These are phyloP conservation scores for Esperia sulphurella DNA, from an alignment of 2,888 invertebrate species.

Conservation along the genomic window DNA sequence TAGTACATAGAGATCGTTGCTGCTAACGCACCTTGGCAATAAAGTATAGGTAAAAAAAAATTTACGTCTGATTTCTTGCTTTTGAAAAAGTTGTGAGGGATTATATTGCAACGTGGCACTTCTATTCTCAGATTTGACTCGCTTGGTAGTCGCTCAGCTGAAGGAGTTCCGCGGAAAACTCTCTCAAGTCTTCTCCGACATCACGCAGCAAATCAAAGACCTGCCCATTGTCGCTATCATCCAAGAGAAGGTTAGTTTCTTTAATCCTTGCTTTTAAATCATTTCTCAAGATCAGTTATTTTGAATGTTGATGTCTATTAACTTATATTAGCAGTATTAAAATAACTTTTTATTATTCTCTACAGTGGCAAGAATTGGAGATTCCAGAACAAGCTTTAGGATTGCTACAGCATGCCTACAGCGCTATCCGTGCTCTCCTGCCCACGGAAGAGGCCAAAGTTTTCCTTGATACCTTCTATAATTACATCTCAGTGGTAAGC, in stretches of 20 bases:
- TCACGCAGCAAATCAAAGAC: conserved; percentile 60
- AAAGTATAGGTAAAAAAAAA: no score
- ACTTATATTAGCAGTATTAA: background rate
- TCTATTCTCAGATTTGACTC: conserved; percentile 58
- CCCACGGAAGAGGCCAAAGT: conserved; percentile 82
- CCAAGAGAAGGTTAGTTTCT: conserved; percentile 53
- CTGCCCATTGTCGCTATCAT: conserved; percentile 51
- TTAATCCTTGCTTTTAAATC: no score
- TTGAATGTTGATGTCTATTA: no score
- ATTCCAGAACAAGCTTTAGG: conserved; percentile 78
- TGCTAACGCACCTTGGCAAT: no score
- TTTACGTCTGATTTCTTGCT: no score
- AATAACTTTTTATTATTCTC: background rate
- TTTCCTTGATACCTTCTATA: conserved; percentile 78
- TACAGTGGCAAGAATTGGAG: conserved; percentile 63
- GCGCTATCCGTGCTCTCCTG: conserved; percentile 76
- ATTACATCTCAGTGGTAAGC: conserved; percentile 82
- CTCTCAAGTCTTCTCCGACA: conserved; percentile 41
- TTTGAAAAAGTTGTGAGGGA: no score
- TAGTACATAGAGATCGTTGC: no score
- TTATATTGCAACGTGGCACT: no score
- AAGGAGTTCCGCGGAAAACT: conserved; percentile 61
- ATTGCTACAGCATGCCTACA: conserved; percentile 75
- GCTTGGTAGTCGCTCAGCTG: conserved; percentile 55
- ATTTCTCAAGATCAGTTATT: no score